phyloP scores from a whole-genome alignment of 2,113 vertebrate genomes.

The Python bivittatus region DNA sequence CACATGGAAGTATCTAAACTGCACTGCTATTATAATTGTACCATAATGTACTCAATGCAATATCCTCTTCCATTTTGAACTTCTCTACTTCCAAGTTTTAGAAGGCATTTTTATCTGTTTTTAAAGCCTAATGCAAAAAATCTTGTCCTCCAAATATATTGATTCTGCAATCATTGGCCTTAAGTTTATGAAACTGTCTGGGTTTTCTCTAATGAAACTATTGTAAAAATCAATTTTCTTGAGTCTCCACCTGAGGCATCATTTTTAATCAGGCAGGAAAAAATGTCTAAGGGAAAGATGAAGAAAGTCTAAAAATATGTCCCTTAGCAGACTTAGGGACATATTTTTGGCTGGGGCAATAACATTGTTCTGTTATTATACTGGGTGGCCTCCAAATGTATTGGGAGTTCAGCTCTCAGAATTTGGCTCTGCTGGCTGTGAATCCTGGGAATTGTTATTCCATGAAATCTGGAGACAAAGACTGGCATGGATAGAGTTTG shows the following conservation, averaged over 20 bases:
- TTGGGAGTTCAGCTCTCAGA: neutral
- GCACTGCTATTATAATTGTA: neutral
- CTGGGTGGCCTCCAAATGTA: neutral
- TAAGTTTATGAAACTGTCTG: conserved; percentile 8
- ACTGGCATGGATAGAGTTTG: neutral
- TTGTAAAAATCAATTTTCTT: conserved; percentile 12
- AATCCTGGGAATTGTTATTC: neutral
- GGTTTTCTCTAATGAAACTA: neutral
- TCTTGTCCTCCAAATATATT: conserved; percentile 42
- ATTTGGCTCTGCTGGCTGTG: neutral
- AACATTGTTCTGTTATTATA: neutral
- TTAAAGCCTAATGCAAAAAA: conserved; percentile 40
- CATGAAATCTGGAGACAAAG: neutral
- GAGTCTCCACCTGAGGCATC: conserved; percentile 13
- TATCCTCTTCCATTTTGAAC: neutral
- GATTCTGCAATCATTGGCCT: conserved; percentile 39
- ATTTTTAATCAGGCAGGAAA: conserved; percentile 14
- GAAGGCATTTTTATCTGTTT: neutral
- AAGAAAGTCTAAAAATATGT: neutral
- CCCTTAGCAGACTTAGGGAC: neutral
- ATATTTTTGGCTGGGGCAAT: neutral
- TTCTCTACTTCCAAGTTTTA: conserved; percentile 17
- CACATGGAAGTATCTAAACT: conserved; percentile 30
- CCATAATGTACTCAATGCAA: neutral
- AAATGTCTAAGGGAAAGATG: conserved; percentile 1